phyloP scores from a whole-genome alignment of 2,113 vertebrate species.

The Clarias magur region DNA sequence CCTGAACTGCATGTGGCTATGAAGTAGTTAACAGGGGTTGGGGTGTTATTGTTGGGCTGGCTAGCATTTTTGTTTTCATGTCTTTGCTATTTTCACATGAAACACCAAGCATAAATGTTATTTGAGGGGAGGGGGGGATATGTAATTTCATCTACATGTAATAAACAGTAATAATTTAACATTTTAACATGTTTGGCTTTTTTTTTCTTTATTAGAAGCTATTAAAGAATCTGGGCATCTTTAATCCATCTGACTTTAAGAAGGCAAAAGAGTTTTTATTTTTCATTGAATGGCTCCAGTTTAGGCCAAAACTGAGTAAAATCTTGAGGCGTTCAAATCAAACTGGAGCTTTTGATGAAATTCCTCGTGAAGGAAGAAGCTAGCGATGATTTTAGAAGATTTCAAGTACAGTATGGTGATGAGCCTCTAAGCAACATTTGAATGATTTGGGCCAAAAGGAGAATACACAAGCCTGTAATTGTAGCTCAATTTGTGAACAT shows the following conservation, averaged over 20 bases:
- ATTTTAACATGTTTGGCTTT: constrained; percentile 37
- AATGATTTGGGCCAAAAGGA: not conserved
- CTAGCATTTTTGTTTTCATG: constrained; percentile 62
- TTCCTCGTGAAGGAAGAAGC: too few relatives aligned
- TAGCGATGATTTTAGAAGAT: too few relatives aligned
- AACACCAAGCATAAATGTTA: constrained; percentile 66
- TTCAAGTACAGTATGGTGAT: too few relatives aligned
- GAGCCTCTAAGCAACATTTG: not conserved
- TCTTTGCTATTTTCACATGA: constrained; percentile 65
- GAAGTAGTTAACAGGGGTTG: constrained; percentile 63
- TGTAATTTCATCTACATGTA: constrained; percentile 78
- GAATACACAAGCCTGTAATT: not conserved
- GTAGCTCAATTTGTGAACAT: not conserved
- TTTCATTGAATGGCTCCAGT: not conserved
- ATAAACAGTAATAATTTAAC: constrained; percentile 67
- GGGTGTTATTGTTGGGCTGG: constrained; percentile 64
- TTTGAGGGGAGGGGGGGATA: constrained; percentile 63
- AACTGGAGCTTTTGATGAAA: too few relatives aligned
- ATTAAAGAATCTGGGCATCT: not conserved
- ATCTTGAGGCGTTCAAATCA: too few relatives aligned
- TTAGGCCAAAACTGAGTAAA: too few relatives aligned
- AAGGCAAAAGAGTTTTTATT: not conserved
- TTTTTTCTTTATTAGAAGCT: constrained; percentile 10
- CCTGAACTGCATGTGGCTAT: constrained; percentile 71
- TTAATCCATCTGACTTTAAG: not conserved